phyloP scores from a whole-genome alignment of 2,113 vertebrate species.

The Haemorhous mexicanus region DNA sequence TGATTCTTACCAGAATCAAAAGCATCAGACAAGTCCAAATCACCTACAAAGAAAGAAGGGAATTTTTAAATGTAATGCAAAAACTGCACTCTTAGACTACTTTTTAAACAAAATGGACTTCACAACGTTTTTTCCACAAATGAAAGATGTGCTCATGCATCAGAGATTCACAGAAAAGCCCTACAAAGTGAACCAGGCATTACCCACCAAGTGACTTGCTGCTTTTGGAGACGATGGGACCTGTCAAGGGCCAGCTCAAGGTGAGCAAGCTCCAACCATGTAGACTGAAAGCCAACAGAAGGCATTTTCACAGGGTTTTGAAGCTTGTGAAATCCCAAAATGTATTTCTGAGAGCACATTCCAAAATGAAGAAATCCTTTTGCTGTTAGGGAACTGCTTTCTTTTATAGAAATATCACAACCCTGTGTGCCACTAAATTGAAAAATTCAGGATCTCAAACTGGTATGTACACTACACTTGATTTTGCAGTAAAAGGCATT shows the following conservation, averaged over 20 bases:
- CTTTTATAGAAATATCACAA: neutral
- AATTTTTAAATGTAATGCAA: neutral
- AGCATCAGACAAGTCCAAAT: neutral
- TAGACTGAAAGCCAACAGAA: neutral
- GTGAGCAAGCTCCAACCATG: neutral
- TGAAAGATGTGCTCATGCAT: neutral
- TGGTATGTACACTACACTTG: neutral
- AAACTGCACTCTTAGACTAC: neutral
- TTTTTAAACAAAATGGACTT: neutral
- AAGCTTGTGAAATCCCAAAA: neutral
- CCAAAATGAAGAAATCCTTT: neutral
- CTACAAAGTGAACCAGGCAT: neutral
- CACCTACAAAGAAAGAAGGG: neutral
- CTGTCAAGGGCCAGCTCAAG: neutral
- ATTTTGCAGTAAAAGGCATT: neutral
- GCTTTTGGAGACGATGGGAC: neutral
- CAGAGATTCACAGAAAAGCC: neutral
- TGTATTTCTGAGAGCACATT: neutral
- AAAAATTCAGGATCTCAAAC: neutral
- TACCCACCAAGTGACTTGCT: neutral
- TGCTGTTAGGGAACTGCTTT: neutral
- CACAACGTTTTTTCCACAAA: neutral
- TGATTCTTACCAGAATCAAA: neutral
- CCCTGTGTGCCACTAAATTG: neutral
- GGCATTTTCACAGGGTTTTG: neutral